These are phyloP conservation scores for Orius laevigatus DNA, from an alignment of 1,140 invertebrate genomes.

Conservation along the genomic window DNA sequence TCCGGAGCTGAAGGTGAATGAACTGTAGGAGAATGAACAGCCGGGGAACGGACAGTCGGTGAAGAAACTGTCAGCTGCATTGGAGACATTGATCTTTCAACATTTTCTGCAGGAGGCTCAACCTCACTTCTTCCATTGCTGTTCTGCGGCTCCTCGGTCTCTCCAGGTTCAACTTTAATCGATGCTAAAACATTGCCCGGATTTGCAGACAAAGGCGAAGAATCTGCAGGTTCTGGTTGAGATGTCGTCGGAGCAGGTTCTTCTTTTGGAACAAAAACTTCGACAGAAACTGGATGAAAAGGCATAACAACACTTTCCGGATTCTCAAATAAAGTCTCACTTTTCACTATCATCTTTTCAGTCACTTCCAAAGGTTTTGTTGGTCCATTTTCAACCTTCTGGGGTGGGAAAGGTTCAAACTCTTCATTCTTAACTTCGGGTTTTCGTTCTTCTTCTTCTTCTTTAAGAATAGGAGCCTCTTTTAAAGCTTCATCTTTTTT, in stretches of 20 bases:
- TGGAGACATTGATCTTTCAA: constrained; percentile 13
- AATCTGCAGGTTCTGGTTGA: background rate
- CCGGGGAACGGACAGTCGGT: constrained; percentile 8
- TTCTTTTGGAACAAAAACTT: constrained; percentile 19
- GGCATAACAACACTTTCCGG: constrained; percentile 18
- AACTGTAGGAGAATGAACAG: background rate
- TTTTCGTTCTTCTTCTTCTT: constrained; percentile 13
- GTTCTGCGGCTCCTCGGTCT: constrained; percentile 4
- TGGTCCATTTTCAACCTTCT: background rate
- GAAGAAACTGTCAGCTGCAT: constrained; percentile 19
- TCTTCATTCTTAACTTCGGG: constrained; percentile 12
- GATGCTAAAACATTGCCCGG: background rate
- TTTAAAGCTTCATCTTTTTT: background rate
- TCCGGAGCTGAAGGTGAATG: constrained; percentile 1
- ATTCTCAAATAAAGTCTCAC: constrained; percentile 20
- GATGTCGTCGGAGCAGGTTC: constrained; percentile 9
- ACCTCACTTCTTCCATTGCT: background rate
- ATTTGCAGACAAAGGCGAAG: background rate
- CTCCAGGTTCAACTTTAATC: constrained; percentile 17
- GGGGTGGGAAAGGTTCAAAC: constrained; percentile 6
- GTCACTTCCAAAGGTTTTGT: constrained; percentile 8
- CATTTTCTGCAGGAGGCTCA: background rate
- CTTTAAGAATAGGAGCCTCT: constrained; percentile 2
- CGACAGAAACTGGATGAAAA: constrained; percentile 13
- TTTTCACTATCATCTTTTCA: constrained; percentile 19